Evolutionary conservation across 1,140 invertebrate genomes (phyloP).

Genomic region (Zophobas morio): DNA sequence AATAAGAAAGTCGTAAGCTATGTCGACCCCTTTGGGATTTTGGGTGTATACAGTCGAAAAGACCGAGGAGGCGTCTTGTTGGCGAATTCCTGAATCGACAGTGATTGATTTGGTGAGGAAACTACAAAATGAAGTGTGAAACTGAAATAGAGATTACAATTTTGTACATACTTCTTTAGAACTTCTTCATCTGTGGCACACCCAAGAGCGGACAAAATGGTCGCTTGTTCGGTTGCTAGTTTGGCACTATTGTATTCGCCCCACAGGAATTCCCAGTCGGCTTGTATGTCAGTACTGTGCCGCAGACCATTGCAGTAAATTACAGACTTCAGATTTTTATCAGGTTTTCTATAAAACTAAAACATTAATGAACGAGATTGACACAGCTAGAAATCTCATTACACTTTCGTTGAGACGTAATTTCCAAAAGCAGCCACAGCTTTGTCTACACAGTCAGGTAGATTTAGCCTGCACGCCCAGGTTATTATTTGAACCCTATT

Average conservation of each 20-base stretch:
- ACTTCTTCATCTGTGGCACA: constrained; percentile 69
- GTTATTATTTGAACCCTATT: constrained; percentile 67
- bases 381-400: not conserved
- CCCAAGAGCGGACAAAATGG: constrained; percentile 72
- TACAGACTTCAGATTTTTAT: constrained; percentile 71
- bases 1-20: constrained; percentile 69
- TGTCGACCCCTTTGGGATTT: constrained; percentile 68
- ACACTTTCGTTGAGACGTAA: constrained; percentile 1
- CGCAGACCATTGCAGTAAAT: constrained; percentile 73
- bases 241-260: constrained; percentile 68
- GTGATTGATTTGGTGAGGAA: constrained; percentile 7
- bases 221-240: constrained; percentile 70
- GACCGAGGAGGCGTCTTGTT: constrained; percentile 58
- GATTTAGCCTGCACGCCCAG: constrained; percentile 71
- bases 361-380: not conserved
- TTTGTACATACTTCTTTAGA: constrained; percentile 66
- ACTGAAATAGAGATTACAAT: not conserved
- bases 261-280: constrained; percentile 70
- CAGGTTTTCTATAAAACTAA: constrained; percentile 63
- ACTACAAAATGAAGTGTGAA: not conserved
- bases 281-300: constrained; percentile 53
- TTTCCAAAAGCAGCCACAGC: constrained; percentile 60
- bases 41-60: constrained; percentile 66
- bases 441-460: constrained; percentile 68
- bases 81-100: constrained; percentile 14